Evolutionary conservation across 2,113 vertebrate species (phyloP).

Genomic region (Anoura caudifer): DNA sequence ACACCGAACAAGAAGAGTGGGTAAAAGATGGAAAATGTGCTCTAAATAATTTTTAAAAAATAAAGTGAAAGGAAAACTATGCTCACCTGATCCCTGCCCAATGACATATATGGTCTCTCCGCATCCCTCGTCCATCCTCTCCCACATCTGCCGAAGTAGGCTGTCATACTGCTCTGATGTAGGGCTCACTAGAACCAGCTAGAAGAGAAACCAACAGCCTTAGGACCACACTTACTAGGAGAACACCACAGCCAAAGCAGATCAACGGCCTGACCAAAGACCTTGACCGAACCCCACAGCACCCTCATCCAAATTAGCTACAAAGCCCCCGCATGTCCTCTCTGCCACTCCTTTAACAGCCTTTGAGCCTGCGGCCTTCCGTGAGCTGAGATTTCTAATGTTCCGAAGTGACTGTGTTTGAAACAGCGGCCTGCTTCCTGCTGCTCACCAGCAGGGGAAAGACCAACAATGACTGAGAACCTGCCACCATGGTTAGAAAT

Average conservation of each 20-base stretch:
- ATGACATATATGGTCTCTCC: slow-evolving; percentile 99
- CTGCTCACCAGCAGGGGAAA: not conserved
- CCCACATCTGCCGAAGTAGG: slow-evolving; percentile 94
- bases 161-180: slow-evolving; percentile 97
- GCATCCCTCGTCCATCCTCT: slow-evolving; percentile 97
- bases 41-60: slow-evolving; percentile 49
- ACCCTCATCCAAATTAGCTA: not conserved
- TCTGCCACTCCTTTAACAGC: not conserved
- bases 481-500: not conserved
- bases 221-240: slow-evolving; percentile 55
- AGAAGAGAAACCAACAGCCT: slow-evolving; percentile 75
- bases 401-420: not conserved
- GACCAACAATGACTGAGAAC: not conserved
- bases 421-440: not conserved
- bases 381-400: not conserved
- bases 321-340: not conserved
- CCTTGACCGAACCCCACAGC: not conserved
- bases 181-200: slow-evolving; percentile 97
- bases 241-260: not conserved
- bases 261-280: not conserved
- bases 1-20: not conserved
- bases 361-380: not conserved
- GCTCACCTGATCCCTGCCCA: slow-evolving; percentile 97
- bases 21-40: not conserved
- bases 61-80: slow-evolving; percentile 66